A percentile compares a stretch with the other conserved stretches of the same genome.
These are phyloP conservation scores for Carposina sasakii DNA, from an alignment of 1,140 invertebrate species.

Conservation along the genomic window DNA sequence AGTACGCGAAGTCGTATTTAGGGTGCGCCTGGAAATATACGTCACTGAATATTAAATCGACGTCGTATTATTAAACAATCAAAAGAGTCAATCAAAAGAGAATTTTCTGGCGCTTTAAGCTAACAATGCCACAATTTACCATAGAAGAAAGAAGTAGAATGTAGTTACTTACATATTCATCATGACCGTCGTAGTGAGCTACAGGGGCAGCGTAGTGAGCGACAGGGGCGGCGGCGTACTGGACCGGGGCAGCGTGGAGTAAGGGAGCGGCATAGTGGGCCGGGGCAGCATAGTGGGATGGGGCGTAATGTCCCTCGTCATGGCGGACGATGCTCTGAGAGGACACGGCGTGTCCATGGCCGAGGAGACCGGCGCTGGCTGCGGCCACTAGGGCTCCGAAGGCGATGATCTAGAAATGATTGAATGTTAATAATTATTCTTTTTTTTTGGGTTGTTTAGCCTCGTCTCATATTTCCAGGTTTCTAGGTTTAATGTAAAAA, in stretches of 20 bases:
- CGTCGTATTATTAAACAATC: too few relatives aligned
- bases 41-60: not conserved
- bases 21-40: constrained; percentile 33
- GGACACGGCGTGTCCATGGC: constrained; percentile 31
- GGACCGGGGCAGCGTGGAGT: constrained; percentile 4
- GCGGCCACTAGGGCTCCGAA: constrained; percentile 12
- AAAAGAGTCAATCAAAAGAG: too few relatives aligned
- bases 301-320: constrained; percentile 36
- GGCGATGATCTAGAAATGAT: constrained; percentile 10
- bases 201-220: constrained; percentile 27
- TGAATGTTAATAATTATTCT: not conserved
- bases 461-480: too few relatives aligned
- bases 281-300: too few relatives aligned
- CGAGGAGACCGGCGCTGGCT: constrained; percentile 9
- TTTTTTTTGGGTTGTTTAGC: not conserved
- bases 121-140: too few relatives aligned
- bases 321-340: constrained; percentile 62
- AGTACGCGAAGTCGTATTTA: constrained; percentile 69
- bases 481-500: too few relatives aligned
- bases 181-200: constrained; percentile 15
- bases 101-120: too few relatives aligned
- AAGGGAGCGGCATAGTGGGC: constrained; percentile 12
- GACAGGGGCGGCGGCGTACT: constrained; percentile 23
- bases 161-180: constrained; percentile 14
- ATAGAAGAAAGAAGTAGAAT: too few relatives aligned